Evolutionary conservation across 2,113 vertebrate genomes (phyloP), one percentile per base, ranked within the genome.

Genomic region (Zosterops pallidus): DNA sequence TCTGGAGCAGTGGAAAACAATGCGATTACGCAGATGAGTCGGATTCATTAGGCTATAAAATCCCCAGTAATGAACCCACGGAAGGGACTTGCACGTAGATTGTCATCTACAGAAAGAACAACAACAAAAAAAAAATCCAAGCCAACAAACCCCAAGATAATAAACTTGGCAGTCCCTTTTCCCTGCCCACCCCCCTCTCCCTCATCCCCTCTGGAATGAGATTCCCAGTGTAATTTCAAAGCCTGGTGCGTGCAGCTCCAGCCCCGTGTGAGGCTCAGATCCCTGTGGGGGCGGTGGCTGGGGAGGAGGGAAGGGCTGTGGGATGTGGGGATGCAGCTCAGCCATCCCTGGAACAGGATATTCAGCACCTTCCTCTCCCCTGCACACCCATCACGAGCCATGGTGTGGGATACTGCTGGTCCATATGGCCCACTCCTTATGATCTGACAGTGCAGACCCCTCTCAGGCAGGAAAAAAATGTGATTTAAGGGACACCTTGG

Each of bases 1-100:
- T 98, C 98, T 98, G 98, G 98, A 98, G 97, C 16, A 89, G 95
- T 96, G 96, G 92, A 96, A 97, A 98, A 98, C 93, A 96, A 97
- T 97, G 96, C 60, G 97, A 97, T 98, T 98, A 97, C 97, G 92
- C 98, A 98, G 98, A 98, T 98, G 97, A 98, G 98, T 96, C 94
- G 89, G 95, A 97, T 97, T 97, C 97, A 97, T 98, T 97, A 98
- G 95, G 95, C 97, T 94, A 84, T 98, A 98, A 98, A 98, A 97
- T 94, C 97, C 96, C 96, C 94, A 86, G 90, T 96, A 97, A 97
- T 97, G 95, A 97, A 96, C 83, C 59, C 95, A 79, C 12, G 6
- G 42, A 86, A 97, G 97, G 97, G 97, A 97, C 96, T 97, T 91
- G 55, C 79, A 83, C 76, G 50, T 80, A 89, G 97, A 97, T 96